These are phyloP conservation scores for Eilema griseolum DNA, from an alignment of 2,888 invertebrate genomes.

Conservation along the genomic window DNA sequence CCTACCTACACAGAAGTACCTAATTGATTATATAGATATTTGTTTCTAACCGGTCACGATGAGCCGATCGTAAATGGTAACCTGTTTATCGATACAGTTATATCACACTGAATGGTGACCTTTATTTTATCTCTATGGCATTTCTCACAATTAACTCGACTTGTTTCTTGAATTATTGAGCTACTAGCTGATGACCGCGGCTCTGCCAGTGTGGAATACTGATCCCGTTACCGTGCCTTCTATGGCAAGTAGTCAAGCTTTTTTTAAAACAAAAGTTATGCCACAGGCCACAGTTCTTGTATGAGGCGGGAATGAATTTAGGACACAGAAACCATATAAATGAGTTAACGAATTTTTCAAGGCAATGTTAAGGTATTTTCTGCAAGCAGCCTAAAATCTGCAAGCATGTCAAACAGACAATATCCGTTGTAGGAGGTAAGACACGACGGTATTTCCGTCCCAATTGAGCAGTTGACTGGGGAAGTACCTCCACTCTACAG, in stretches of 20 bases:
- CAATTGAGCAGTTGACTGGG: too few species aligned
- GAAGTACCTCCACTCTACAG: too few species aligned
- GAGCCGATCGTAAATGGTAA: slow-evolving; percentile 39
- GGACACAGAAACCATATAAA: neutral
- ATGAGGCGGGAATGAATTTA: neutral
- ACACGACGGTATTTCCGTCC: too few species aligned
- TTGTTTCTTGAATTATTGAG: neutral
- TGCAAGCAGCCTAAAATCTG: too few species aligned
- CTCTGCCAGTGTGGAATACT: neutral
- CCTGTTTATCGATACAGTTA: slow-evolving; percentile 62
- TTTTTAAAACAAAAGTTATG: neutral
- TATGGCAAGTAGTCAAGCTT: neutral
- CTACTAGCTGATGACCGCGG: neutral
- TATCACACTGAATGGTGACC: slow-evolving; percentile 44
- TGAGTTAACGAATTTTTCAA: too few species aligned
- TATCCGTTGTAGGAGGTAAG: too few species aligned
- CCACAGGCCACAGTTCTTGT: neutral
- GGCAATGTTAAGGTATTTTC: too few species aligned
- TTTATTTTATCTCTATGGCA: slow-evolving; percentile 31
- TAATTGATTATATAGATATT: neutral
- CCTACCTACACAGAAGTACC: neutral
- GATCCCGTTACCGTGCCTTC: neutral
- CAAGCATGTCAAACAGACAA: too few species aligned
- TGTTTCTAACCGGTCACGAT: slow-evolving; percentile 24
- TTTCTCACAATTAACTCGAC: slow-evolving; percentile 24